Percentiles rank a stretch among this genome's conserved stretches.
Conservation (phyloP, 2,113 vertebrate species). For the Xiphophorus hellerii region DNA sequence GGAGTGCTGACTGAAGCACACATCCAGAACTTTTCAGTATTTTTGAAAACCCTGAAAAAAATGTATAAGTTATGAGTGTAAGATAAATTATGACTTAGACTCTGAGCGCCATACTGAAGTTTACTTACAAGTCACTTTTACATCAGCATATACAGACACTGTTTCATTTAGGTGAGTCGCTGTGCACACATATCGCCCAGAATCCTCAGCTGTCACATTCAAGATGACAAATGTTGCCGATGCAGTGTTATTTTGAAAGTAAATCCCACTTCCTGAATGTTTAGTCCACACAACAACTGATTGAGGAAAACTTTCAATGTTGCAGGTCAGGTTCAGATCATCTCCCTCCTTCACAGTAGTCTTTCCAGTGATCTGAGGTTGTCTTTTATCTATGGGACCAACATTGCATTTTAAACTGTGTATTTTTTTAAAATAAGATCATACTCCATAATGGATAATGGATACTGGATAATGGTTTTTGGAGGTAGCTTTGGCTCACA, state of each 20-base stretch:
- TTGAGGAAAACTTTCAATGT: slow-evolving; percentile 45
- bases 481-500: too few relatives aligned
- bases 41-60: slow-evolving; percentile 6
- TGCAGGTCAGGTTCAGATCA: slow-evolving; percentile 39
- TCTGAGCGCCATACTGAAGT: background rate
- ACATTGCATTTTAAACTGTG: background rate
- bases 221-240: slow-evolving; percentile 7
- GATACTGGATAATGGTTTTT: too few relatives aligned
- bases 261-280: background rate
- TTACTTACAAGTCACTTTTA: slow-evolving; percentile 56
- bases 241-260: background rate
- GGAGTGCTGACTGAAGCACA: background rate
- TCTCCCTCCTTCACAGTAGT: background rate
- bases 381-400: slow-evolving; percentile 25
- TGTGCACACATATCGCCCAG: slow-evolving; percentile 54
- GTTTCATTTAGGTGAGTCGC: slow-evolving; percentile 15
- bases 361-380: slow-evolving; percentile 15
- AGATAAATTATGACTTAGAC: background rate
- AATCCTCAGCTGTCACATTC: slow-evolving; percentile 20
- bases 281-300: slow-evolving; percentile 28
- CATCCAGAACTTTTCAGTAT: slow-evolving; percentile 37
- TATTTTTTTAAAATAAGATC: too few relatives aligned
- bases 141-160: background rate
- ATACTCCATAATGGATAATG: too few relatives aligned
- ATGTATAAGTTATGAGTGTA: background rate